These are phyloP conservation scores for Montifringilla adamsi DNA, from an alignment of 2,113 vertebrate genomes.

Conservation along the genomic window DNA sequence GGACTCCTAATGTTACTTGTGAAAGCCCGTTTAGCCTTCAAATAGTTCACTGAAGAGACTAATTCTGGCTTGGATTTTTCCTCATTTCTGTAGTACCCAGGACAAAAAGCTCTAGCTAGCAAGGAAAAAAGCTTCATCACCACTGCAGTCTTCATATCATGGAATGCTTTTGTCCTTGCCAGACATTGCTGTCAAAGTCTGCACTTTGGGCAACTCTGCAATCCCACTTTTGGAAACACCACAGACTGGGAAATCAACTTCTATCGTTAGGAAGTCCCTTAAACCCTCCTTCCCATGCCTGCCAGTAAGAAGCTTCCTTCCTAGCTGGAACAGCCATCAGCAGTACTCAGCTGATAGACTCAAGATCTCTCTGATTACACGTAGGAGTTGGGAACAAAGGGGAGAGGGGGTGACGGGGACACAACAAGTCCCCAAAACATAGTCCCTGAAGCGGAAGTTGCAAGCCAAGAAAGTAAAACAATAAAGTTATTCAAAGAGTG, in stretches of 20 bases:
- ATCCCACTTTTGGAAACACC: neutral
- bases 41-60: neutral
- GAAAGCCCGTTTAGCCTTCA: neutral
- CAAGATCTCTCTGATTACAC: neutral
- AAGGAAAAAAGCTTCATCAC: fast-evolving
- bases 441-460: neutral
- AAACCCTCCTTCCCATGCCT: neutral
- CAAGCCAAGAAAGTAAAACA: neutral
- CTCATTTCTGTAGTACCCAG: fast-evolving
- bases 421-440: neutral
- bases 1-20: neutral
- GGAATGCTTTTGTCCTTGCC: neutral
- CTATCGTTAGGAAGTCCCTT: neutral
- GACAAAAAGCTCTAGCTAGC: neutral
- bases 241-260: neutral
- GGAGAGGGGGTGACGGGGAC: no score
- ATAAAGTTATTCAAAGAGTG: neutral
- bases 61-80: neutral
- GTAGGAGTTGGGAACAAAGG: neutral
- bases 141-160: fast-evolving
- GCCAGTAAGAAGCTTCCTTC: neutral
- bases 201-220: neutral
- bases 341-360: neutral
- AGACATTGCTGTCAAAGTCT: neutral
- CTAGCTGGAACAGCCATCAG: neutral